Conservation (phyloP, 2,888 invertebrate species). For the Sesamia inferens region DNA sequence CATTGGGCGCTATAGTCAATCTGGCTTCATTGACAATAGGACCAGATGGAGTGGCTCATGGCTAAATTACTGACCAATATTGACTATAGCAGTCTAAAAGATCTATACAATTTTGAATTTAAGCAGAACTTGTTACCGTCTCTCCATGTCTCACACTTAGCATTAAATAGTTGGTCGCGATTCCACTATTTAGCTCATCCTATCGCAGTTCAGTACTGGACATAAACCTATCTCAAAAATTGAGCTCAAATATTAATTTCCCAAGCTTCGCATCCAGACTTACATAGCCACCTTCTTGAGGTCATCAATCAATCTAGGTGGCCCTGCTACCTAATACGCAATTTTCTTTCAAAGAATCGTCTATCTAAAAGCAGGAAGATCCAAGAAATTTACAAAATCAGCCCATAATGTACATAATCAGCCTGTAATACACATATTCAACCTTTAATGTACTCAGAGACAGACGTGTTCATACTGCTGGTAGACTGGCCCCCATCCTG, state of each 20-base stretch:
- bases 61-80: neutral
- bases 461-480: too few species aligned
- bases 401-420: too few species aligned
- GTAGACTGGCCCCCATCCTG: too few species aligned
- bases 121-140: neutral
- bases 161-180: too few species aligned
- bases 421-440: too few species aligned
- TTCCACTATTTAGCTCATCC: neutral
- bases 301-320: neutral
- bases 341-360: neutral
- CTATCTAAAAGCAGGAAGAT: too few species aligned
- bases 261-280: neutral
- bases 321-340: neutral
- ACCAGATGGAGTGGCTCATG: neutral
- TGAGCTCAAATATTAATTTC: neutral
- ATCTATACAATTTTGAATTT: neutral
- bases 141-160: neutral
- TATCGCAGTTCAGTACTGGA: neutral
- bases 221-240: neutral
- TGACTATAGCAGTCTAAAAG: neutral
- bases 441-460: too few species aligned
- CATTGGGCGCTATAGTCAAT: conserved; percentile 10
- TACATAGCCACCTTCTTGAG: neutral
- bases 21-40: conserved; percentile 1
- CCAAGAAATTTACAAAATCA: too few species aligned